A percentile compares a stretch with the other conserved stretches of the same genome.
Conservation (phyloP, 2,888 invertebrate species). For the Amphimallon solstitiale region DNA sequence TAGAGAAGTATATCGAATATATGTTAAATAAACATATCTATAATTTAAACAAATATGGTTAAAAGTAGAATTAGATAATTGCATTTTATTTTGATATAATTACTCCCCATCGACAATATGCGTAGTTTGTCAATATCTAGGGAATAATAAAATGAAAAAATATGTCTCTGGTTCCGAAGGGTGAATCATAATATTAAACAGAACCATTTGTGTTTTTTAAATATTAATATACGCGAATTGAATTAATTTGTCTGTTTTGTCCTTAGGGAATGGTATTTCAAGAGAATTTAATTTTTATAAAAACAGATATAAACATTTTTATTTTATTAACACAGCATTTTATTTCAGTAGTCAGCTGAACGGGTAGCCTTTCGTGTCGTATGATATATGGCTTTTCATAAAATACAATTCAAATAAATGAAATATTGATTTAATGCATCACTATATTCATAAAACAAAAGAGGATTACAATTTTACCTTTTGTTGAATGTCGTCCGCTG, state of each 20-base stretch:
- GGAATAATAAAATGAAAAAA: not conserved
- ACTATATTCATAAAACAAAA: no score
- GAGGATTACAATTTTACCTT: no score
- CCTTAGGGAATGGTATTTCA: slow-evolving; percentile 9
- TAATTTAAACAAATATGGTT: not conserved
- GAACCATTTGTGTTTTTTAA: slow-evolving; percentile 5
- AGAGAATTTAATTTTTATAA: slow-evolving; percentile 14
- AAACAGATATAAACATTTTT: not conserved
- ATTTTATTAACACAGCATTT: slow-evolving; percentile 2
- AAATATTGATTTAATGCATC: no score
- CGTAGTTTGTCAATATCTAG: not conserved
- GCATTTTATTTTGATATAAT: not conserved
- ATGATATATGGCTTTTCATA: no score
- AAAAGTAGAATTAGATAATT: not conserved
- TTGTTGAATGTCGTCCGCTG: no score
- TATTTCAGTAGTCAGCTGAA: no score
- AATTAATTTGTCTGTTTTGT: slow-evolving; percentile 17
- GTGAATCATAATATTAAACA: slow-evolving; percentile 14
- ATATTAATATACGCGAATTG: slow-evolving; percentile 3
- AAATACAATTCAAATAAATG: no score
- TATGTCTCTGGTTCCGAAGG: slow-evolving; percentile 7
- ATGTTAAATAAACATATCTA: no score
- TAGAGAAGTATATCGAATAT: no score
- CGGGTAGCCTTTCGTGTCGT: no score
- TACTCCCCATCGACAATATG: not conserved